Percentiles rank a stretch among this genome's conserved stretches.
These are phyloP conservation scores for Drosophila triauraria DNA, from an alignment of 1,140 invertebrate genomes.

Conservation along the genomic window DNA sequence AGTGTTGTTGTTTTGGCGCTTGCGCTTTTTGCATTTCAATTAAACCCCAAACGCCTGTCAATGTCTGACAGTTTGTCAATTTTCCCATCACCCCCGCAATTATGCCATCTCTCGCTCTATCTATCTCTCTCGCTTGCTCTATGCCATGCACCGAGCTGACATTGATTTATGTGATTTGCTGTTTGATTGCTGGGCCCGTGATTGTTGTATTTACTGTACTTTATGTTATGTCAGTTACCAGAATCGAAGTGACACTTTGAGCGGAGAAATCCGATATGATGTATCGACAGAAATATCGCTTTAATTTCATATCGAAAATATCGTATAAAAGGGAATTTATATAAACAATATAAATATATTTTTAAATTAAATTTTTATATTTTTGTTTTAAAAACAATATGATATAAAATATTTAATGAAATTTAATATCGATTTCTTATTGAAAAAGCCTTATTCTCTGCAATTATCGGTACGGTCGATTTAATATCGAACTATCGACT, in stretches of 20 bases:
- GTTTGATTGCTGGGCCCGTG: constrained; percentile 39
- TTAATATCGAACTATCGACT: background rate
- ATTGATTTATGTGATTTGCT: constrained; percentile 77
- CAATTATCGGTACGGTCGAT: background rate
- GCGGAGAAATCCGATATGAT: background rate
- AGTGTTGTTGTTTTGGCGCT: constrained; percentile 71
- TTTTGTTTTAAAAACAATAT: background rate
- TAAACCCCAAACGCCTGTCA: constrained; percentile 77
- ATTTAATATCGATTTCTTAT: background rate
- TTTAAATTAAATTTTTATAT: too few relatives aligned
- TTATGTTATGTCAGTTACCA: constrained; percentile 26
- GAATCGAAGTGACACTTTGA: constrained; percentile 24
- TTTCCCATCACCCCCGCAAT: constrained; percentile 39
- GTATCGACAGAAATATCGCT: background rate
- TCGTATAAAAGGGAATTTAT: background rate
- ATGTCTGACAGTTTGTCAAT: constrained; percentile 84
- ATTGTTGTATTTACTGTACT: constrained; percentile 44
- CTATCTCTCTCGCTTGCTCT: constrained; percentile 18
- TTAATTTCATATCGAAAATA: background rate
- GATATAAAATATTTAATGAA: too few relatives aligned
- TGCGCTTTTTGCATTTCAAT: constrained; percentile 84
- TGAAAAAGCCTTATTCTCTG: background rate
- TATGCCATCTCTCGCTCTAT: constrained; percentile 5
- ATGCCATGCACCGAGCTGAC: constrained; percentile 46
- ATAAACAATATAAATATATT: too few relatives aligned